Evolutionary conservation across 2,113 vertebrate genomes (phyloP).

Genomic region (zebrafish (Danio rerio)): GRCz12tu NC_133189.1:52304001-52304500

Average conservation of each 20-base stretch:
- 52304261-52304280: slow-evolving; percentile 2
- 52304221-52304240: slow-evolving; percentile 9
- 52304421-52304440: neutral
- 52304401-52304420: neutral
- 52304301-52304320: neutral
- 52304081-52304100: no score
- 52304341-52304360: neutral
- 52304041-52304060: no score
- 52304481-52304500: no score
- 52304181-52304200: neutral
- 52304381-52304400: neutral
- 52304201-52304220: slow-evolving; percentile 13
- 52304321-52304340: neutral
- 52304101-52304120: no score
- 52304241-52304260: slow-evolving; percentile 6
- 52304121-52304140: no score
- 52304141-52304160: neutral
- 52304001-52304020: no score
- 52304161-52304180: neutral
- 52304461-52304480: no score
- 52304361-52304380: neutral
- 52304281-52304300: slow-evolving; percentile 10
- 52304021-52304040: no score
- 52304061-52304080: no score
- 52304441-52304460: no score